Evolutionary conservation across 1,140 invertebrate genomes (phyloP).

Genomic region (Zaprionus kolodkinae): DNA sequence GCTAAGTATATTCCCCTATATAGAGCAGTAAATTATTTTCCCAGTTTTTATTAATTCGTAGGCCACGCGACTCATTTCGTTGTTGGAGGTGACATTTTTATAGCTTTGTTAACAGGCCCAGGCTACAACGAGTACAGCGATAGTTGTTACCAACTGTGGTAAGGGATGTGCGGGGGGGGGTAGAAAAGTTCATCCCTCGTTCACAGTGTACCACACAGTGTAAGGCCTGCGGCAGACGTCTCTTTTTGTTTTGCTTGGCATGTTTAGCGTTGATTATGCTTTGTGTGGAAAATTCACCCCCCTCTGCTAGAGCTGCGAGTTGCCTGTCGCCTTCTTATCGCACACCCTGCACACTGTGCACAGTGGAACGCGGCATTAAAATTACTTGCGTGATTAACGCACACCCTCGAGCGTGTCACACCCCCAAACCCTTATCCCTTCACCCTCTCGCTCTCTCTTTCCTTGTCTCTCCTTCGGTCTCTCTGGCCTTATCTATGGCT

Average conservation of each 20-base stretch:
- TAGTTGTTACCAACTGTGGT: constrained; percentile 15
- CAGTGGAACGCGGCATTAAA: constrained; percentile 65
- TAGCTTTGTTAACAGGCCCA: constrained; percentile 74
- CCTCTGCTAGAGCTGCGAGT: neutral
- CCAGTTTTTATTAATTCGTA: constrained; percentile 51
- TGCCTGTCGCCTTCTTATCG: constrained; percentile 63
- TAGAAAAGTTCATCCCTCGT: neutral
- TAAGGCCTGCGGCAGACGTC: constrained; percentile 21
- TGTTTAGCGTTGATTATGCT: constrained; percentile 80
- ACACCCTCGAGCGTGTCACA: constrained; percentile 68
- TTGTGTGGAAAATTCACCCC: constrained; percentile 71
- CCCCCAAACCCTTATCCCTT: neutral
- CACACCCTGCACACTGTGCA: constrained; percentile 7
- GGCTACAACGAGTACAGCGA: neutral
- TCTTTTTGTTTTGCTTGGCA: constrained; percentile 76
- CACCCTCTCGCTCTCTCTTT: neutral
- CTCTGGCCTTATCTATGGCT: constrained; percentile 74
- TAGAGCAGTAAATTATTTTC: constrained; percentile 31
- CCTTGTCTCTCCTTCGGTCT: neutral
- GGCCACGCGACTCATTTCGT: constrained; percentile 60
- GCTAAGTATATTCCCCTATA: constrained; percentile 10
- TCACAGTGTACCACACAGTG: neutral
- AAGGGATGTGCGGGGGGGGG: neutral
- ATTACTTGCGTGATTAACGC: constrained; percentile 82
- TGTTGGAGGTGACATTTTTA: constrained; percentile 77